Percentiles rank a stretch among this genome's conserved stretches.
phyloP scores from a whole-genome alignment of 2,888 invertebrate genomes.

The Drosophila rubida region DNA sequence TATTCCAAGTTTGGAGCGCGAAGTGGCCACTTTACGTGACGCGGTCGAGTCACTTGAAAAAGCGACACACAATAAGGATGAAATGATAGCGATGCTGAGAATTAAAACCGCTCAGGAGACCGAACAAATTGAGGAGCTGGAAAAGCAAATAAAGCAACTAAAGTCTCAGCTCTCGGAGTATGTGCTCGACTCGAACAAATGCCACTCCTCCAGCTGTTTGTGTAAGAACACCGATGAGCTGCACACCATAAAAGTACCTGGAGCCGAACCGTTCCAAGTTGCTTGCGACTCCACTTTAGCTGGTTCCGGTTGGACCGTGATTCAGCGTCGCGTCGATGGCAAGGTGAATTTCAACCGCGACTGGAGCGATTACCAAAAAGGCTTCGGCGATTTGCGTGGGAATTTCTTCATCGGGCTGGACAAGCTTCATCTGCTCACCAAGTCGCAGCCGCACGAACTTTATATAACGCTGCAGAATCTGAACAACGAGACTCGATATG shows the following conservation, averaged over 20 bases:
- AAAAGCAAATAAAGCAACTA: slow-evolving; percentile 15
- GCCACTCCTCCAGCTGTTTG: slow-evolving; percentile 41
- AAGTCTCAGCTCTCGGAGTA: slow-evolving; percentile 1
- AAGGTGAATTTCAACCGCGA: slow-evolving; percentile 87
- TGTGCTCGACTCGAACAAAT: slow-evolving; percentile 29
- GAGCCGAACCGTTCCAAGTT: slow-evolving; percentile 86
- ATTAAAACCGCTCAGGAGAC: slow-evolving; percentile 41
- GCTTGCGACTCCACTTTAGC: slow-evolving; percentile 84
- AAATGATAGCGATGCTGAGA: slow-evolving; percentile 44
- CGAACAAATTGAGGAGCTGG: slow-evolving; percentile 39
- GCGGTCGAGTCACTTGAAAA: slow-evolving; percentile 15
- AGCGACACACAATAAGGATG: slow-evolving; percentile 37
- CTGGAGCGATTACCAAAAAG: slow-evolving; percentile 88
- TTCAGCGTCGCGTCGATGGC: slow-evolving; percentile 88
- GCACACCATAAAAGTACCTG: slow-evolving; percentile 35
- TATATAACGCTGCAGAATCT: slow-evolving; percentile 88
- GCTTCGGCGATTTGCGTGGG: slow-evolving; percentile 89
- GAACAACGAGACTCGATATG: slow-evolving; percentile 86
- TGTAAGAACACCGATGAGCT: slow-evolving; percentile 38
- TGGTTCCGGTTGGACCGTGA: slow-evolving; percentile 89
- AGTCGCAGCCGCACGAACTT: slow-evolving; percentile 85
- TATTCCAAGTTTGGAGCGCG: slow-evolving; percentile 9
- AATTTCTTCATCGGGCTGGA: slow-evolving; percentile 90
- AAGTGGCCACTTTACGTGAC: not conserved
- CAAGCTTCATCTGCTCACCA: slow-evolving; percentile 86